phyloP scores from a whole-genome alignment of 2,113 vertebrate species.

The Dascyllus trimaculatus region DNA sequence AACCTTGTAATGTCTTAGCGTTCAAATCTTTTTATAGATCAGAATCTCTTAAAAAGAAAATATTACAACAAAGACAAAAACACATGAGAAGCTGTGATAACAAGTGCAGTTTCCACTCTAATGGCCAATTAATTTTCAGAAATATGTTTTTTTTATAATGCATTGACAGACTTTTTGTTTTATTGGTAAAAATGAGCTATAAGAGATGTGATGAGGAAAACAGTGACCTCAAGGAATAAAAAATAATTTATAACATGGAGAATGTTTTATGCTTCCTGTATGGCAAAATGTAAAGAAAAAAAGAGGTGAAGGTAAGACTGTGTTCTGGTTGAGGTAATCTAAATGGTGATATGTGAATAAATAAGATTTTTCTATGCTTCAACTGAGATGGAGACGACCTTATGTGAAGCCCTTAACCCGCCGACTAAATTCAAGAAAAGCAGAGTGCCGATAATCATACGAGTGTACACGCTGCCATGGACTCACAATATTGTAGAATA shows the following conservation, averaged over 20 bases:
- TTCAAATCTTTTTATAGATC: slow-evolving; percentile 2
- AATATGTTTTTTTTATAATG: not conserved
- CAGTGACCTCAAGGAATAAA: too few relatives aligned
- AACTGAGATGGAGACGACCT: not conserved
- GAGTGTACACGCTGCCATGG: not conserved
- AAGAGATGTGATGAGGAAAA: not conserved
- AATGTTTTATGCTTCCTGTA: not conserved
- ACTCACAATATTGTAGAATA: not conserved
- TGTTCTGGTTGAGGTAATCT: not conserved
- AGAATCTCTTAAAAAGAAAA: not conserved
- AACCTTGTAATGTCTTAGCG: not conserved
- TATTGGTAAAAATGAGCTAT: not conserved
- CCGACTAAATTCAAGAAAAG: not conserved
- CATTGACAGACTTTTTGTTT: not conserved
- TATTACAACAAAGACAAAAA: not conserved
- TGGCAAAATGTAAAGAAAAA: not conserved
- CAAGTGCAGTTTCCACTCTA: not conserved
- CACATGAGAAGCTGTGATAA: not conserved
- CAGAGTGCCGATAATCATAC: not conserved
- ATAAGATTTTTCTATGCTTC: not conserved
- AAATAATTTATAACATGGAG: too few relatives aligned
- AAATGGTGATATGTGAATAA: not conserved
- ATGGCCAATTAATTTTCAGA: not conserved
- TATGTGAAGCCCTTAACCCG: not conserved
- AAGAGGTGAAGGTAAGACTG: too few relatives aligned